phyloP scores from a whole-genome alignment of 2,888 invertebrate genomes.

The Epinotia brunnichana region DNA sequence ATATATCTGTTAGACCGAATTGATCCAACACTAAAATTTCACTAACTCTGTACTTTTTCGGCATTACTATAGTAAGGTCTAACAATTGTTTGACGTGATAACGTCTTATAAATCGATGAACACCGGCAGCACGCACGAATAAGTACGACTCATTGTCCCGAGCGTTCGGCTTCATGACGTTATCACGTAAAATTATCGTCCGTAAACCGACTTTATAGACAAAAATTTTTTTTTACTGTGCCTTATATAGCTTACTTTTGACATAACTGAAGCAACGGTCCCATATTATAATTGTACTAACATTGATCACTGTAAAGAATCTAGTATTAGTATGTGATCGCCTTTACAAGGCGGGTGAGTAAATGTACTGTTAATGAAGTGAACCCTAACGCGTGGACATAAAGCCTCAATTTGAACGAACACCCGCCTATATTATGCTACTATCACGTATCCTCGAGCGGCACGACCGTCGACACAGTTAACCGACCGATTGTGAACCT shows the following conservation, averaged over 20 bases:
- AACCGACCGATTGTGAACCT: not conserved
- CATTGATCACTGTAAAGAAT: conserved; percentile 11
- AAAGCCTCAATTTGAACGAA: conserved; percentile 1
- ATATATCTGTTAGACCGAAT: too few relatives aligned
- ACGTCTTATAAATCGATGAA: too few relatives aligned
- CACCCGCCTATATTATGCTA: conserved; percentile 1
- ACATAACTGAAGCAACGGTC: not conserved
- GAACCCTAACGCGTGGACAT: conserved; percentile 2
- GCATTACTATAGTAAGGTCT: not conserved
- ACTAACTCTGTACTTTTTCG: too few relatives aligned
- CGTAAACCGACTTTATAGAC: too few relatives aligned
- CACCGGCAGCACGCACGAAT: too few relatives aligned
- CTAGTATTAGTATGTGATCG: conserved; percentile 1
- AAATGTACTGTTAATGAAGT: conserved; percentile 1
- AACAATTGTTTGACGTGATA: too few relatives aligned
- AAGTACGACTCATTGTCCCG: too few relatives aligned
- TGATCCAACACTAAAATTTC: too few relatives aligned
- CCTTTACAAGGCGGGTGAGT: too few relatives aligned
- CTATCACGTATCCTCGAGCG: conserved; percentile 6
- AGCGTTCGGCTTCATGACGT: too few relatives aligned
- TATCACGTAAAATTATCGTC: too few relatives aligned
- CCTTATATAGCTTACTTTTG: not conserved
- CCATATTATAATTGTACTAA: conserved; percentile 18
- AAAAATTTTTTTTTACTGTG: too few relatives aligned
- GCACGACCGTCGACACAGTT: not conserved